A percentile compares a stretch with the other conserved stretches of the same genome.
Evolutionary conservation across 2,888 invertebrate species (phyloP).

Genomic region (Tethea ocularis): DNA sequence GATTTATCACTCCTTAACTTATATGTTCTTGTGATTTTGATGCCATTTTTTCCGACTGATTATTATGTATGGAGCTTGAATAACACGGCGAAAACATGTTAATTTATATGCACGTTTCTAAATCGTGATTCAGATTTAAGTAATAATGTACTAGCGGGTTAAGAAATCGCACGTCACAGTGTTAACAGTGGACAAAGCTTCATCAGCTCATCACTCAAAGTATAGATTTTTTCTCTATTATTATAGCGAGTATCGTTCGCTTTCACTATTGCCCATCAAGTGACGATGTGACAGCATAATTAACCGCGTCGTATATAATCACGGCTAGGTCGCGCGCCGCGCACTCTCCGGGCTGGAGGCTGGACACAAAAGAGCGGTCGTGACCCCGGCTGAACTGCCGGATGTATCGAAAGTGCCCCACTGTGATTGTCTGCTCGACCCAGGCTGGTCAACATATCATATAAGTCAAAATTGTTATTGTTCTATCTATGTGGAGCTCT

Average conservation of each 20-base stretch:
- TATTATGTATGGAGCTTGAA: conserved; percentile 28
- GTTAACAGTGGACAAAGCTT: conserved; percentile 19
- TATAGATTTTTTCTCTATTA: conserved; percentile 55
- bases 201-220: conserved; percentile 12
- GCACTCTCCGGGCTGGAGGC: conserved; percentile 45
- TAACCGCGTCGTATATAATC: conserved; percentile 79
- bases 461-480: neutral
- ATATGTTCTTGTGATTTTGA: conserved; percentile 28
- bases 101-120: conserved; percentile 42
- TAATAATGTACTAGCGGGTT: conserved; percentile 28
- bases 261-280: conserved; percentile 79
- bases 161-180: conserved; percentile 36
- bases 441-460: neutral
- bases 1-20: conserved; percentile 42
- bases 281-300: conserved; percentile 82
- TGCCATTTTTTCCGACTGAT: conserved; percentile 32
- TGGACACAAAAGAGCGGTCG: conserved; percentile 74
- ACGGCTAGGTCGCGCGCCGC: conserved; percentile 69
- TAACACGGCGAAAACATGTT: conserved; percentile 38
- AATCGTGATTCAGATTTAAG: conserved; percentile 36
- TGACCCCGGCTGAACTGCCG: conserved; percentile 76
- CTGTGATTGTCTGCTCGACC: conserved; percentile 42
- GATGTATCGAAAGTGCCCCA: conserved; percentile 79
- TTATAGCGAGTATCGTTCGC: conserved; percentile 65
- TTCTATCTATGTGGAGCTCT: neutral